A percentile compares a stretch with the other conserved stretches of the same genome.
phyloP scores from a whole-genome alignment of 2,113 vertebrate species.

The Cryptomyrus ogoouensis region DNA sequence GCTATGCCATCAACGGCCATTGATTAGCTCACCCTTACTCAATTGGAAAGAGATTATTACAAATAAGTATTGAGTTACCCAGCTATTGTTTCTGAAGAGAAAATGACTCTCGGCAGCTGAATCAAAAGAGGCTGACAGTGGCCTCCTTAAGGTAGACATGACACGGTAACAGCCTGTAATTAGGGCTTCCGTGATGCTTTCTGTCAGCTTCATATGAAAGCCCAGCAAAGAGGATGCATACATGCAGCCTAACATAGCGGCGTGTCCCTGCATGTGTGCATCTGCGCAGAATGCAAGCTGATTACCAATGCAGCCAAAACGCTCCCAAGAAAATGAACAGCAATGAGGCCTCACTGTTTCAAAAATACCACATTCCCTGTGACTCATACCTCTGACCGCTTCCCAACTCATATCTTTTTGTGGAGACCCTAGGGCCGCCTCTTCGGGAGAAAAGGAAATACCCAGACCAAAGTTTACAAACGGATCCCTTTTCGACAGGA shows the following conservation, averaged over 20 bases:
- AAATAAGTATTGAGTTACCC: conserved; percentile 17
- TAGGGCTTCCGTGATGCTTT: neutral
- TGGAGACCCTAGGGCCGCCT: neutral
- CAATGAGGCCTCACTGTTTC: neutral
- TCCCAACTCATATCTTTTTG: neutral
- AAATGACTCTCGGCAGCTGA: neutral
- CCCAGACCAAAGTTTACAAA: neutral
- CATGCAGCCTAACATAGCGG: neutral
- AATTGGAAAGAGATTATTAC: conserved; percentile 2
- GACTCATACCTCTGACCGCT: neutral
- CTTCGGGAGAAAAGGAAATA: neutral
- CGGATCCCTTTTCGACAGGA: neutral
- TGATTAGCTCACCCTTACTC: neutral
- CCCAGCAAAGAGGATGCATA: neutral
- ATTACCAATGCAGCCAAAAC: neutral
- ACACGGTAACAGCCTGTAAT: neutral
- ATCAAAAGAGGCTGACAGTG: neutral
- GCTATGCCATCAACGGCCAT: neutral
- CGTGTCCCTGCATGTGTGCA: too few species aligned
- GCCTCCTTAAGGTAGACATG: neutral
- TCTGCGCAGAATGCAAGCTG: neutral
- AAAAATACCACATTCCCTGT: neutral
- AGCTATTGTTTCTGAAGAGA: neutral
- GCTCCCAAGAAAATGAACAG: neutral
- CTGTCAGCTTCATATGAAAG: neutral